phyloP scores from a whole-genome alignment of 2,113 vertebrate genomes.

The Proterorhinus semilunaris region DNA sequence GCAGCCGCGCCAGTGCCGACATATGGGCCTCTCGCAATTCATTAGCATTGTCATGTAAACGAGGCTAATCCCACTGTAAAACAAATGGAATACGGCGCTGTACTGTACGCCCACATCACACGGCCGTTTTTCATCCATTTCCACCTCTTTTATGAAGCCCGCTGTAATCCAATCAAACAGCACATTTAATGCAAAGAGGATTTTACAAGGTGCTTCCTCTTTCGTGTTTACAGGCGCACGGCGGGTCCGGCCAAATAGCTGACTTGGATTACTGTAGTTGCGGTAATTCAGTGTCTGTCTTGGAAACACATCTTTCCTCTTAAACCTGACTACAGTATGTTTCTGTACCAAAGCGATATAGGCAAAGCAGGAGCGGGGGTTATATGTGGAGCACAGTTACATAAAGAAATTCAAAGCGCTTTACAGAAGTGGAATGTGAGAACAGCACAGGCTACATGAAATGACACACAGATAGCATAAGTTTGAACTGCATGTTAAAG shows the following conservation, averaged over 20 bases:
- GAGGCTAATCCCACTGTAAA: conserved; percentile 57
- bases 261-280: background rate
- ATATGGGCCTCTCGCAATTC: conserved; percentile 62
- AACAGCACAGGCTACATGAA: too few species aligned
- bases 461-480: too few species aligned
- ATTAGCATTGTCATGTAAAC: conserved; percentile 69
- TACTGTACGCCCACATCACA: conserved; percentile 50
- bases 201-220: conserved; percentile 44
- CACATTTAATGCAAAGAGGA: conserved; percentile 25
- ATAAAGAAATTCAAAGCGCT: too few species aligned
- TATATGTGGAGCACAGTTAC: too few species aligned
- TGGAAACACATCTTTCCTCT: background rate
- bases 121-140: conserved; percentile 39
- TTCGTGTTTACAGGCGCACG: conserved; percentile 59
- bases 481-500: too few species aligned
- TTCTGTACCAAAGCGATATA: background rate
- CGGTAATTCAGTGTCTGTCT: background rate
- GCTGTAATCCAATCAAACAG: conserved; percentile 39
- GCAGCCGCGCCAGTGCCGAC: conserved; percentile 40
- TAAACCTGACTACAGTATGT: background rate
- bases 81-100: conserved; percentile 55
- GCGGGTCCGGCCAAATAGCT: background rate
- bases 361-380: too few species aligned
- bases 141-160: conserved; percentile 51
- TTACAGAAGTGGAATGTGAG: too few species aligned